phyloP scores from a whole-genome alignment of 1,140 invertebrate genomes.

The Formica exsecta region DNA sequence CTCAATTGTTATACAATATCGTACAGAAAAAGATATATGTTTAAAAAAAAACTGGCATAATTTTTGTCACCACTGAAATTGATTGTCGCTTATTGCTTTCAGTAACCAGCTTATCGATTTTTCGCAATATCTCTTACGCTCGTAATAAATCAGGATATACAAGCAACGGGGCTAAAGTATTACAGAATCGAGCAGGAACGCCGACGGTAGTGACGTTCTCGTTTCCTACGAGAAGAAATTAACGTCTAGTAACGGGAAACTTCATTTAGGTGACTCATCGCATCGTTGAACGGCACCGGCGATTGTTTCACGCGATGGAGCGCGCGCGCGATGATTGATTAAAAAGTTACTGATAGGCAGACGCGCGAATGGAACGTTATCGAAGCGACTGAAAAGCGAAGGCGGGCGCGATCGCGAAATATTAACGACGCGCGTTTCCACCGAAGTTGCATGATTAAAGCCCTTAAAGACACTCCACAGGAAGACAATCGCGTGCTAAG shows the following conservation, averaged over 20 bases:
- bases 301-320: constrained; percentile 56
- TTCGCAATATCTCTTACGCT: constrained; percentile 34
- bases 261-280: constrained; percentile 59
- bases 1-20: constrained; percentile 26
- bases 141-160: constrained; percentile 50
- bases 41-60: background rate
- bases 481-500: constrained; percentile 73
- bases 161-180: background rate
- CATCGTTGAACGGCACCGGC: constrained; percentile 24
- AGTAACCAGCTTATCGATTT: constrained; percentile 41
- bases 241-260: constrained; percentile 51
- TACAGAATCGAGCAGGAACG: constrained; percentile 25
- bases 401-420: constrained; percentile 51
- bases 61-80: constrained; percentile 14
- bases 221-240: constrained; percentile 49
- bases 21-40: background rate
- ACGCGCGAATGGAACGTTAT: constrained; percentile 31
- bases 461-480: constrained; percentile 68
- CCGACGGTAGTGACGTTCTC: constrained; percentile 7
- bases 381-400: constrained; percentile 35
- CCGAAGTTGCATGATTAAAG: constrained; percentile 69
- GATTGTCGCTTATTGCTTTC: constrained; percentile 42
- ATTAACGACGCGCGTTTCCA: constrained; percentile 60
- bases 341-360: constrained; percentile 56
- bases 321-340: constrained; percentile 59